Percentiles rank a stretch among this genome's conserved stretches.
Evolutionary conservation across 2,113 vertebrate genomes (phyloP).

Genomic region (Craseonycteris thonglongyai): DNA sequence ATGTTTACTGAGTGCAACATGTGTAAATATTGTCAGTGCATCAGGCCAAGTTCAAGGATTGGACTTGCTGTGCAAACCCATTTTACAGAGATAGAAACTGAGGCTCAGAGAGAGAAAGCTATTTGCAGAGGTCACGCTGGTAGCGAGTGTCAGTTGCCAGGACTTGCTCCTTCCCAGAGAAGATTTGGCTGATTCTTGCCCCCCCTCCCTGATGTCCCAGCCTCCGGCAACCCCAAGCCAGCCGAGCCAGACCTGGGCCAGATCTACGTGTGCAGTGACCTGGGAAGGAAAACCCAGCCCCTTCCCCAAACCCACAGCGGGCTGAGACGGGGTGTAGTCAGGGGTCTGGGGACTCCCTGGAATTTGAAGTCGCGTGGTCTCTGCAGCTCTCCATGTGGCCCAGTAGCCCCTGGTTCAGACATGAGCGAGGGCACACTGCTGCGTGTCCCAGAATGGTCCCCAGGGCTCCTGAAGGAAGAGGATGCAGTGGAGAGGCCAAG

Average conservation of each 20-base stretch:
- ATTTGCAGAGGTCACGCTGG: background rate
- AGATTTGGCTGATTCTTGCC: background rate
- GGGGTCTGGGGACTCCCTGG: background rate
- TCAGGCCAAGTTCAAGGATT: background rate
- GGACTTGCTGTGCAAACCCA: background rate
- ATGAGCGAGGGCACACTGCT: background rate
- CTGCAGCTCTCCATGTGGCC: background rate
- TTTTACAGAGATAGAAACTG: background rate
- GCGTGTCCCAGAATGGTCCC: background rate
- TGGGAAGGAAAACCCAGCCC: too few species aligned
- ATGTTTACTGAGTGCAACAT: accelerated
- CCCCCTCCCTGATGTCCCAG: background rate
- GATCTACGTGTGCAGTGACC: background rate
- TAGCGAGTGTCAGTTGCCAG: background rate
- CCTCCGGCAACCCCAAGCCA: too few species aligned
- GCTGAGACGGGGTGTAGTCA: background rate
- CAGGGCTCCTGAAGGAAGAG: background rate
- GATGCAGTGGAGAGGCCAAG: background rate
- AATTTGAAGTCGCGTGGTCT: background rate
- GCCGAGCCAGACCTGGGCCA: background rate
- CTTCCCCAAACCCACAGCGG: background rate
- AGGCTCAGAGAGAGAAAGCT: background rate
- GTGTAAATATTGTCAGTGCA: accelerated
- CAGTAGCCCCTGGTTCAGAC: background rate
- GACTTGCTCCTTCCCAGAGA: too few species aligned